Evolutionary conservation across 1,140 invertebrate species (phyloP).

Genomic region (Phocides pigmalion): DNA sequence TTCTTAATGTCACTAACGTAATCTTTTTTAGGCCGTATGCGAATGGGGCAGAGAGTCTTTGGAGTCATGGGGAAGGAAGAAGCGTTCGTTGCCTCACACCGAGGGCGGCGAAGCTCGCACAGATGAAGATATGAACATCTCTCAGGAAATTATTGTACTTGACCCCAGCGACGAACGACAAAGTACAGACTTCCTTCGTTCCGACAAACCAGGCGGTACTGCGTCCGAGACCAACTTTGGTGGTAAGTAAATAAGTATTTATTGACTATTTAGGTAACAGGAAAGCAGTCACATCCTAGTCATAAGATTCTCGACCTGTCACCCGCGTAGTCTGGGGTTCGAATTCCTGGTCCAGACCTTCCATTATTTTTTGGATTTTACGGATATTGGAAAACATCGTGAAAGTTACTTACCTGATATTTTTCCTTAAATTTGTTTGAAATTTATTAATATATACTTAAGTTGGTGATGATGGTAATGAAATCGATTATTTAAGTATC

Average conservation of each 20-base stretch:
- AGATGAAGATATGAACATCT: slow-evolving; percentile 96
- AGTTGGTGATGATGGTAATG: too few species aligned
- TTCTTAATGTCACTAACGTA: slow-evolving; percentile 19
- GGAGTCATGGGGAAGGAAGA: slow-evolving; percentile 95
- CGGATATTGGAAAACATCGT: too few species aligned
- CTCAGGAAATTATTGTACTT: slow-evolving; percentile 95
- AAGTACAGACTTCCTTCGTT: slow-evolving; percentile 91
- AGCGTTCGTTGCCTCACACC: slow-evolving; percentile 86
- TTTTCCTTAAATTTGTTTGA: too few species aligned
- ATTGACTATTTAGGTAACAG: too few species aligned
- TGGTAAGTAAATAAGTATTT: slow-evolving; percentile 85
- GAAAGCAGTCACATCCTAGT: too few species aligned
- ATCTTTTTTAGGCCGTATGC: slow-evolving; percentile 88
- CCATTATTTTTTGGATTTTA: too few species aligned
- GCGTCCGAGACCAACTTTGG: slow-evolving; percentile 89
- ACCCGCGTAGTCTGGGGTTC: too few species aligned
- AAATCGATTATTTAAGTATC: too few species aligned
- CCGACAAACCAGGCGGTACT: slow-evolving; percentile 84
- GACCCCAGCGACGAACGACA: slow-evolving; percentile 94
- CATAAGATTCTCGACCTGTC: too few species aligned
- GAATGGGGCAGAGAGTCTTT: slow-evolving; percentile 94
- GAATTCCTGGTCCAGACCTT: too few species aligned
- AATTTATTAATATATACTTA: too few species aligned
- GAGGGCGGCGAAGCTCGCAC: slow-evolving; percentile 85
- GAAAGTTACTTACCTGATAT: too few species aligned